These are phyloP conservation scores for Saccostrea glomerata DNA, from an alignment of 1,140 invertebrate species.

Conservation along the genomic window DNA sequence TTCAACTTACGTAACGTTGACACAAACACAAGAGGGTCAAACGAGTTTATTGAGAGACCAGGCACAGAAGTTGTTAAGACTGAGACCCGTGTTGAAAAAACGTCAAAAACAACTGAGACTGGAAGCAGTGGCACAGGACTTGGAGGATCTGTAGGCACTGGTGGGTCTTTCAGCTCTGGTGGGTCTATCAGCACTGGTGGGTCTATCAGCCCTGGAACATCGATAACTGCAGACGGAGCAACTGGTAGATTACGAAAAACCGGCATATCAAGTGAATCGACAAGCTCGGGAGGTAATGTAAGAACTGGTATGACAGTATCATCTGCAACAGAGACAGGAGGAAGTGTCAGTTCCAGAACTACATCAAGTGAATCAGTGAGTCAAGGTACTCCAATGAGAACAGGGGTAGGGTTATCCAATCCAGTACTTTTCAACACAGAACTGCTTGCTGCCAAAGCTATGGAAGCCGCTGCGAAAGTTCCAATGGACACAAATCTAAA, in stretches of 20 bases:
- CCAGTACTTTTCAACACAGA: slow-evolving; percentile 2
- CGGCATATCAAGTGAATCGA: background rate
- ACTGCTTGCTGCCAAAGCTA: background rate
- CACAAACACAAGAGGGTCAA: background rate
- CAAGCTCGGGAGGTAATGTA: background rate
- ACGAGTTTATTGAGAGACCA: background rate
- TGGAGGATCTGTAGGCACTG: background rate
- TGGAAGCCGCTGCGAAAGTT: background rate
- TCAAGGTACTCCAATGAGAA: background rate
- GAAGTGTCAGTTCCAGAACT: background rate
- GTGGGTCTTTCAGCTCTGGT: background rate
- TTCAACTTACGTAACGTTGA: background rate
- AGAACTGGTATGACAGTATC: background rate
- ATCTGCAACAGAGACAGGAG: background rate
- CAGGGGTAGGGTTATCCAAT: background rate
- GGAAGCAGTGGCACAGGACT: background rate
- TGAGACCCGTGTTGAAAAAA: background rate
- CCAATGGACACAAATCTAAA: background rate
- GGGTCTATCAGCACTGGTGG: background rate
- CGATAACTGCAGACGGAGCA: no score
- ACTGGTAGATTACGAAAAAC: background rate
- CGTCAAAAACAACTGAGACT: background rate
- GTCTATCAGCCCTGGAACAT: background rate
- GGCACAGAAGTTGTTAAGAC: background rate
- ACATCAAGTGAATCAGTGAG: background rate